phyloP scores from a whole-genome alignment of 2,888 invertebrate species.

The Drosophila histrio region DNA sequence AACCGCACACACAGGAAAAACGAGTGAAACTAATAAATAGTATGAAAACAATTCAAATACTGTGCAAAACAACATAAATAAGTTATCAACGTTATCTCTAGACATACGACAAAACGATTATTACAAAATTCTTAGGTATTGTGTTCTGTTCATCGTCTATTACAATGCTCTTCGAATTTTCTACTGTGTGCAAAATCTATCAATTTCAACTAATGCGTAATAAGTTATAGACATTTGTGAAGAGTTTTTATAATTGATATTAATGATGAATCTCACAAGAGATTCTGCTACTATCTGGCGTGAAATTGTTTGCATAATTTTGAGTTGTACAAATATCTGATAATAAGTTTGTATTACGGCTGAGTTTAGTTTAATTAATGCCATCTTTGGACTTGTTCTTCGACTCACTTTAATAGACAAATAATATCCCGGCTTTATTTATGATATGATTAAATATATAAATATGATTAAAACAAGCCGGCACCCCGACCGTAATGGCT shows the following conservation, averaged over 20 bases:
- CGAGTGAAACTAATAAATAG: background rate
- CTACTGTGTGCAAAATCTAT: background rate
- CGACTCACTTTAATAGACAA: too few relatives aligned
- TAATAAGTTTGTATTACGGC: too few relatives aligned
- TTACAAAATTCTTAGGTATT: background rate
- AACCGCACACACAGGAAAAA: background rate
- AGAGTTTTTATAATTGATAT: background rate
- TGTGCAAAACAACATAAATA: background rate
- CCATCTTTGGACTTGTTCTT: too few relatives aligned
- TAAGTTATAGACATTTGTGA: background rate
- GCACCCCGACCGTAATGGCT: too few relatives aligned
- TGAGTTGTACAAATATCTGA: too few relatives aligned
- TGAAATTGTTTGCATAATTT: background rate
- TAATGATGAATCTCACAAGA: background rate
- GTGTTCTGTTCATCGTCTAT: background rate
- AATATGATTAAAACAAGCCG: too few relatives aligned
- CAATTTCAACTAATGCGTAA: slow-evolving; percentile 6
- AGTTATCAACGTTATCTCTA: background rate
- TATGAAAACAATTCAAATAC: background rate
- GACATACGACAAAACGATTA: too few relatives aligned
- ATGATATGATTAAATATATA: background rate
- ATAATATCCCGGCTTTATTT: too few relatives aligned
- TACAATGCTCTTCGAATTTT: background rate
- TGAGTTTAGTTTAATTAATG: too few relatives aligned
- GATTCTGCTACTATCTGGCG: background rate